Base-by-base conservation (phyloP, 2,888 invertebrate species). In the Nemurella pictetii region DNA sequence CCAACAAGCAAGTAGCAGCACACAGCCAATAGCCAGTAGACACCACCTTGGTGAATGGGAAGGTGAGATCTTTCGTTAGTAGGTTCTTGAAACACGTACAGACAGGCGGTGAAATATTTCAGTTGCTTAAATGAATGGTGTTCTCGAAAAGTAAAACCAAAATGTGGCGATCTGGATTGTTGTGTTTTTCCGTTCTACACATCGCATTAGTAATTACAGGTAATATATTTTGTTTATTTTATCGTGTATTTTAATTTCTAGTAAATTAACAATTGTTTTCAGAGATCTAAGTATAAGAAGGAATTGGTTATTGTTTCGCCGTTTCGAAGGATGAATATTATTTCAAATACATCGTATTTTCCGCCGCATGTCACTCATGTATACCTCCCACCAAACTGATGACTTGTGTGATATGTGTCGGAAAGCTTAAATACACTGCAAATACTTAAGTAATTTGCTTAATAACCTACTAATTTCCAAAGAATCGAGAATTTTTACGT, bases 121-220 rank as follows among this genome's bases (percentile, higher is more conserved):
- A 78, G 78, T 78, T 4, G 75, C 28, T 28, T 78, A 27, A 30
- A 78, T 78, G 78, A 30, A 78, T 78, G 30, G 78, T 78, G 15
- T 30, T 78, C n/a, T 78, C 30, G 78, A 78, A 30, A 29, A 78
- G 5, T 30, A 78, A 29, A 30, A 78, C 30, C n/a, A 30, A 4
- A 25, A 78, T 78, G 78, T 27, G 78, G n/a, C 78, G 78, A 78
- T 30, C 4, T n/a, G n/a, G 78, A 78, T 30, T 78, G 20, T 9
- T n/a, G 26, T 3, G n/a, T 29, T 2, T 78, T n/a, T 78, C 15
- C n/a, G 29, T 78, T 78, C 78, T 78, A 30, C 28, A 29, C 78
- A 30, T 30, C 29, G 28, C 30, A 12, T 20, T 55, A 3, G 7
- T 78, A 29, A 30, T 78, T 28, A 29, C 78, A 78, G 78, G 78